A percentile compares a stretch with the other conserved stretches of the same genome.
These are phyloP conservation scores for Steinernema feltiae DNA, from an alignment of 1,140 invertebrate genomes.

Conservation along the genomic window DNA sequence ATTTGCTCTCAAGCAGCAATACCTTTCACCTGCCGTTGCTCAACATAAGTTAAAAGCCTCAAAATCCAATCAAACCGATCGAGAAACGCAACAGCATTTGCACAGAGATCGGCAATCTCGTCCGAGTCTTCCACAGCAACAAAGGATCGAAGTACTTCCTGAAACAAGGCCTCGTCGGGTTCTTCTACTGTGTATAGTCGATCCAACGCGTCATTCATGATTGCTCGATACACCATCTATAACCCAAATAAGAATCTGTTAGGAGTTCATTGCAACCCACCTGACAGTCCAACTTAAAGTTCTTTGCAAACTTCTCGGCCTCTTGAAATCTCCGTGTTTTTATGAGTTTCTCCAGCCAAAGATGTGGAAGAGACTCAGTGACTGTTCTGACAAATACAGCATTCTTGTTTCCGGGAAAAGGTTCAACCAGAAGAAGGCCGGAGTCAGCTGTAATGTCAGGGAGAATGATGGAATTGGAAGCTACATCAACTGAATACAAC, in stretches of 20 bases:
- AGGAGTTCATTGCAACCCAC: background rate
- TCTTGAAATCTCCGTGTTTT: constrained; percentile 1
- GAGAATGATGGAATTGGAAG: background rate
- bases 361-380: background rate
- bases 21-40: background rate
- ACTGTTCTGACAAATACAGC: background rate
- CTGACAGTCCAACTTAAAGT: background rate
- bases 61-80: background rate
- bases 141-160: background rate
- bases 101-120: constrained; percentile 8
- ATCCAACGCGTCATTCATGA: background rate
- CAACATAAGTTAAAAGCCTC: background rate
- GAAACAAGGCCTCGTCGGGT: background rate
- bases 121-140: background rate
- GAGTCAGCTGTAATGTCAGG: background rate
- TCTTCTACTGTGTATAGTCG: background rate
- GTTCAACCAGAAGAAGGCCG: background rate
- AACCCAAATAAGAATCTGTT: background rate
- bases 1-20: no score
- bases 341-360: constrained; percentile 16
- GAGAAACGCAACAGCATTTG: background rate
- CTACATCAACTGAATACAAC: background rate
- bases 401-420: background rate
- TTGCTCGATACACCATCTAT: background rate
- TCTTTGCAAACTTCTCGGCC: constrained; percentile 7